A percentile compares a stretch with the other conserved stretches of the same genome.
phyloP scores from a whole-genome alignment of 2,113 vertebrate species.

The Crotalus horridus region DNA sequence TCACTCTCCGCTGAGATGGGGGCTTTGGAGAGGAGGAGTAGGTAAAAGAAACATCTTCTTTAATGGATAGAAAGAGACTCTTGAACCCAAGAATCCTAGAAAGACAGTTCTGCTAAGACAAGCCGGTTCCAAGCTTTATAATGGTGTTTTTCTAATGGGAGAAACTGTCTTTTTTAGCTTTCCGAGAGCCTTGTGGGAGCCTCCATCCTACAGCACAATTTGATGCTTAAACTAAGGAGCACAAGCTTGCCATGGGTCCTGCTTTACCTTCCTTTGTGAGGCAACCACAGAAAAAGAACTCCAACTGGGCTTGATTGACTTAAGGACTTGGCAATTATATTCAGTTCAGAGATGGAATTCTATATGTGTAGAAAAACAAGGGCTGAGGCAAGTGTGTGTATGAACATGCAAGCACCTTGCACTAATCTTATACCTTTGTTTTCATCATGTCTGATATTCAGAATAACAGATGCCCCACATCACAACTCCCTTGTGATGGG shows the following conservation, averaged over 20 bases:
- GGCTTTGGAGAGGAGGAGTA: background rate
- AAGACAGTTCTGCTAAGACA: background rate
- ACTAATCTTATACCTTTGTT: background rate
- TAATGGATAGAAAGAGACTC: background rate
- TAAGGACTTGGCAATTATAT: background rate
- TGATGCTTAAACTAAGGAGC: background rate
- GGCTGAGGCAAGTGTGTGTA: background rate
- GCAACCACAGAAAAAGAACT: background rate
- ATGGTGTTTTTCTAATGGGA: background rate
- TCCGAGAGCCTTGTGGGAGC: background rate
- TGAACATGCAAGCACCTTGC: background rate
- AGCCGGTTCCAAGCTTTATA: background rate
- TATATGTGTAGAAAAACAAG: background rate
- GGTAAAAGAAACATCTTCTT: background rate
- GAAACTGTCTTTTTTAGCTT: background rate
- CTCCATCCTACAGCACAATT: background rate
- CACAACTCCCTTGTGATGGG: no score
- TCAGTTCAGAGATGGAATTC: background rate
- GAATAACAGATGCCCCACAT: background rate
- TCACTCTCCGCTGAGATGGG: constrained; percentile 11
- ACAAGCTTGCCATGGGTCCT: no score
- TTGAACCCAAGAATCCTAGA: background rate
- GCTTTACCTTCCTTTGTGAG: background rate
- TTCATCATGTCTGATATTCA: background rate
- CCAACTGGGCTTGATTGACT: background rate